A percentile compares a stretch with the other conserved stretches of the same genome.
These are phyloP conservation scores for Polymixis flavicincta DNA, from an alignment of 2,888 invertebrate species.

Conservation along the genomic window DNA sequence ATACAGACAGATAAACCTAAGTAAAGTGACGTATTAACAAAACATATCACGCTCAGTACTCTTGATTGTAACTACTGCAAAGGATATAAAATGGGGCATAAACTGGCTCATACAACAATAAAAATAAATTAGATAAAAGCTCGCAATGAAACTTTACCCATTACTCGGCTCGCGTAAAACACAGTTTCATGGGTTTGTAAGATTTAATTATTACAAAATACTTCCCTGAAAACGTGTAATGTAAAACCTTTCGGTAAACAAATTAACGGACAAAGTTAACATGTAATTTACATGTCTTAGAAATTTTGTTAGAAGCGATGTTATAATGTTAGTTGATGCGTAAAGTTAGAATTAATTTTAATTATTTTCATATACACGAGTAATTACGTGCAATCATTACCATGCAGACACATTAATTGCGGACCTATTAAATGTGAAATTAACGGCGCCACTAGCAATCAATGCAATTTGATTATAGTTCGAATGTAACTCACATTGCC, in stretches of 20 bases:
- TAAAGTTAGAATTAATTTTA: constrained; percentile 1
- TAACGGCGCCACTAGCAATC: background rate
- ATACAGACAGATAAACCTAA: constrained; percentile 9
- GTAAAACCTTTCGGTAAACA: constrained; percentile 57
- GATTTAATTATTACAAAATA: constrained; percentile 87
- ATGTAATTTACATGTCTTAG: constrained; percentile 24
- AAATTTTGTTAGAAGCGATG: constrained; percentile 14
- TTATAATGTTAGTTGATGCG: constrained; percentile 4
- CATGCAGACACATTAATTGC: constrained; percentile 15
- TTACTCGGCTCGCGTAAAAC: constrained; percentile 84
- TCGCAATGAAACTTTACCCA: constrained; percentile 87
- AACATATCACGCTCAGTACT: constrained; percentile 70
- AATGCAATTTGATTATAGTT: constrained; percentile 8
- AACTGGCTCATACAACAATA: constrained; percentile 87
- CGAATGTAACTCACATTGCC: background rate
- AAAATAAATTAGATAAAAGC: constrained; percentile 90
- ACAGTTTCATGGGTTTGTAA: constrained; percentile 83
- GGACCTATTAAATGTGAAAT: constrained; percentile 9
- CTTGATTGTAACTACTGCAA: constrained; percentile 80
- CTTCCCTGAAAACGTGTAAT: constrained; percentile 64
- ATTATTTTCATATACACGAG: background rate
- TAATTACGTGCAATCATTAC: constrained; percentile 13
- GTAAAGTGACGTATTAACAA: constrained; percentile 62
- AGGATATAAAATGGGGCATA: constrained; percentile 84
- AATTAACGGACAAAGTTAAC: constrained; percentile 46